Evolutionary conservation across 2,888 invertebrate species (phyloP).

Genomic region (Melanophora roralis): DNA sequence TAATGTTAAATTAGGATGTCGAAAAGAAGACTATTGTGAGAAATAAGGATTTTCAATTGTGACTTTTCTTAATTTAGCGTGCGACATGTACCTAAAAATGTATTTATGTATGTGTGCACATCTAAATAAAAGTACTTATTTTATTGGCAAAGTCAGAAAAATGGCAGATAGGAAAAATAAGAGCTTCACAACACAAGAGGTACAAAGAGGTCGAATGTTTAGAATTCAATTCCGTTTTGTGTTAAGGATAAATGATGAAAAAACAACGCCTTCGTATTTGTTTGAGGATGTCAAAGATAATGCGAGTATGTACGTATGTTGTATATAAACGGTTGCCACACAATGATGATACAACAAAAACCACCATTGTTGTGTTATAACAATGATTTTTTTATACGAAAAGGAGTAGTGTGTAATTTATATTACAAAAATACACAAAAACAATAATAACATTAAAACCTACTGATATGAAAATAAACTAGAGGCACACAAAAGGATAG

Average conservation of each 20-base stretch:
- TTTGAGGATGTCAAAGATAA: conserved; percentile 9
- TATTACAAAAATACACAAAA: conserved; percentile 38
- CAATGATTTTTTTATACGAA: conserved; percentile 34
- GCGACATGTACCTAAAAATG: no score
- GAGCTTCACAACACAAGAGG: not conserved
- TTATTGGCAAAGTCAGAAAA: conserved; percentile 34
- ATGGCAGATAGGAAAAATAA: conserved; percentile 17
- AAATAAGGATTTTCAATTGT: no score
- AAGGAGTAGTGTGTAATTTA: conserved; percentile 50
- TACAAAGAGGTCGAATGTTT: not conserved
- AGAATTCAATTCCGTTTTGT: conserved; percentile 26
- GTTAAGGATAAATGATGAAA: conserved; percentile 36
- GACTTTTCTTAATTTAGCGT: no score
- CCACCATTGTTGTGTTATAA: conserved; percentile 27
- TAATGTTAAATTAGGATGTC: no score
- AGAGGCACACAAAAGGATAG: conserved; percentile 63
- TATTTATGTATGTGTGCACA: not conserved
- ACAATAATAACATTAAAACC: conserved; percentile 46
- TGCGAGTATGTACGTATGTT: conserved; percentile 15
- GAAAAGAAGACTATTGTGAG: no score
- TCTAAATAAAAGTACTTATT: conserved; percentile 4
- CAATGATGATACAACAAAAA: conserved; percentile 30
- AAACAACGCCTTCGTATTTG: conserved; percentile 34
- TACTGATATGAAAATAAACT: conserved; percentile 55
- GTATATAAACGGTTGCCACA: not conserved